A percentile compares a stretch with the other conserved stretches of the same genome.
phyloP scores from a whole-genome alignment of 2,888 invertebrate species.

The Lithodes maja region DNA sequence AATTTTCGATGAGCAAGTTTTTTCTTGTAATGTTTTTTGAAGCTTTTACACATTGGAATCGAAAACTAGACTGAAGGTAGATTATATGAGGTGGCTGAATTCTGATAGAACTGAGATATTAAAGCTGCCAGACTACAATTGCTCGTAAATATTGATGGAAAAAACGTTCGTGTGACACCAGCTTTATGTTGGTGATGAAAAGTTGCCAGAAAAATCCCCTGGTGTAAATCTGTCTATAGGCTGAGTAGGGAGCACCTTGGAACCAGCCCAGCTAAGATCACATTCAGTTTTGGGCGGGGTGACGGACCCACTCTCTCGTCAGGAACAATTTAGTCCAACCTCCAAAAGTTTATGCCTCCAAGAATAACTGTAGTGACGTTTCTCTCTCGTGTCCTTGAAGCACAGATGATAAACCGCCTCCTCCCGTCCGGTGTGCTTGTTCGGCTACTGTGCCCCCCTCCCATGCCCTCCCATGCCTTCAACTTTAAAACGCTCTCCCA shows the following conservation, averaged over 20 bases:
- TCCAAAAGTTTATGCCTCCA: background rate
- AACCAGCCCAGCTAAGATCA: constrained; percentile 9
- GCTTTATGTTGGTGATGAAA: no score
- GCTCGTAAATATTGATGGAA: no score
- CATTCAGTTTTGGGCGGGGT: constrained; percentile 56
- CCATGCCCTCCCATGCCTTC: constrained; percentile 1
- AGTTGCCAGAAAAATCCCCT: no score
- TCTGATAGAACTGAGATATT: no score
- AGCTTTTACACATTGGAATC: no score
- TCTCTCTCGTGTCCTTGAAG: constrained; percentile 20
- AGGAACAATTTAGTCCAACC: constrained; percentile 52
- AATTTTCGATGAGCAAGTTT: no score
- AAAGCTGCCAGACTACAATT: no score
- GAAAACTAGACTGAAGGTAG: no score
- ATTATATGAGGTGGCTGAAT: no score
- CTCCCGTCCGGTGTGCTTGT: background rate
- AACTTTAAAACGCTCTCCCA: background rate
- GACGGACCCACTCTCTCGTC: constrained; percentile 46
- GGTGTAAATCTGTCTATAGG: background rate
- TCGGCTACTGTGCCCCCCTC: constrained; percentile 6
- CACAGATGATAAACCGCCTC: background rate
- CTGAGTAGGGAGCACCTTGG: background rate
- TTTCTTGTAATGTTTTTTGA: no score
- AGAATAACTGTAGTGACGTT: constrained; percentile 11
- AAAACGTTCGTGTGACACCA: no score